Percentiles rank a stretch among this genome's conserved stretches.
Conservation (phyloP, 2,888 invertebrate species). For the Ferrisia virgata region DNA sequence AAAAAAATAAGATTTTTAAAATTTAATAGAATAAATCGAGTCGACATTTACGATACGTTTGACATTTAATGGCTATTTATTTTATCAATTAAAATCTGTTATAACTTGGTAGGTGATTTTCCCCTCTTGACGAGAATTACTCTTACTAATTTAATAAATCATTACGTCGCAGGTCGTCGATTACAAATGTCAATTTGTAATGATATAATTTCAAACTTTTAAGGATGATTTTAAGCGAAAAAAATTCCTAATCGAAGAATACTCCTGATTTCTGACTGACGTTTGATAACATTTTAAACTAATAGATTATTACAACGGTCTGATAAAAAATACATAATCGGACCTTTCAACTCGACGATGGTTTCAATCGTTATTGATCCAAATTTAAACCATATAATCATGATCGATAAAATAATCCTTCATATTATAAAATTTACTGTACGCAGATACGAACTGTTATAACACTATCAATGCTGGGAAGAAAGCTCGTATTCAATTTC, state of each 20-base stretch:
- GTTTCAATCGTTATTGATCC: neutral
- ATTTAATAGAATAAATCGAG: neutral
- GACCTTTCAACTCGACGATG: neutral
- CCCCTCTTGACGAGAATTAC: neutral
- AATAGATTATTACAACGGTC: neutral
- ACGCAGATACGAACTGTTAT: neutral
- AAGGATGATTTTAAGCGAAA: neutral
- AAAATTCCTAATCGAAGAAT: too few relatives aligned
- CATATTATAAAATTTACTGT: neutral
- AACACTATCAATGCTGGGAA: neutral
- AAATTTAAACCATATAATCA: neutral
- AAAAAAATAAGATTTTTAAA: neutral
- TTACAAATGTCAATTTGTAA: neutral
- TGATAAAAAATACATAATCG: neutral
- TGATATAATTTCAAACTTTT: neutral
- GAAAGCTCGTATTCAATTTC: neutral
- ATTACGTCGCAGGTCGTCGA: neutral
- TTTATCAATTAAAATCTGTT: neutral
- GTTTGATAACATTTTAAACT: neutral
- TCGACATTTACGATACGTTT: slow-evolving; percentile 8
- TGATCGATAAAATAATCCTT: neutral
- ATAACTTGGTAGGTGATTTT: neutral
- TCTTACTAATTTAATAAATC: neutral
- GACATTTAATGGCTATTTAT: neutral
- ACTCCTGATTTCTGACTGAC: too few relatives aligned